A percentile compares a stretch with the other conserved stretches of the same genome.
Evolutionary conservation across 2,888 invertebrate genomes (phyloP).

Genomic region (Caenorhabditis drosophilae): DNA sequence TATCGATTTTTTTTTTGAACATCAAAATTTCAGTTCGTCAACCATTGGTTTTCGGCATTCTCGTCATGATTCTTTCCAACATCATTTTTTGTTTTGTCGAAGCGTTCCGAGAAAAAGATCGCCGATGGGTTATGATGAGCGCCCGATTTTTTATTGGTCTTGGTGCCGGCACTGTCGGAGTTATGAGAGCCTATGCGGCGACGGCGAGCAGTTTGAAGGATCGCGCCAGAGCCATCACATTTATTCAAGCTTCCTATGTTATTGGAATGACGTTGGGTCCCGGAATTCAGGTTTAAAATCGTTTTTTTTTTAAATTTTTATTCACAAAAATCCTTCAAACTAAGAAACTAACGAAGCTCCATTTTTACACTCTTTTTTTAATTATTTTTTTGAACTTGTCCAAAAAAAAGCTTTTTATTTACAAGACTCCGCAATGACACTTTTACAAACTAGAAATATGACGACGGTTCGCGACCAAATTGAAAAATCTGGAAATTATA

Average conservation of each 20-base stretch:
- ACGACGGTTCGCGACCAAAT: too few species aligned
- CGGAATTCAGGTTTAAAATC: conserved; percentile 47
- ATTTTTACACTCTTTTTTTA: too few species aligned
- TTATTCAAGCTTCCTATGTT: conserved; percentile 47
- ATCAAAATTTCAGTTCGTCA: conserved; percentile 42
- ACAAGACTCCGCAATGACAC: too few species aligned
- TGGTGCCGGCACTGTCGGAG: conserved; percentile 49
- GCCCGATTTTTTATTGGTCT: conserved; percentile 46
- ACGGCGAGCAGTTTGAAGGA: conserved; percentile 46
- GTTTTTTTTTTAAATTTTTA: too few species aligned
- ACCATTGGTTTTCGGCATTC: conserved; percentile 44
- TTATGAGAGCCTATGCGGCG: conserved; percentile 47
- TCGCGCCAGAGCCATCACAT: conserved; percentile 48
- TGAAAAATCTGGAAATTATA: too few species aligned
- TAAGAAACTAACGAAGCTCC: too few species aligned
- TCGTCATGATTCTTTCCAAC: conserved; percentile 47
- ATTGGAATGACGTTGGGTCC: conserved; percentile 52
- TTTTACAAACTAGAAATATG: too few species aligned
- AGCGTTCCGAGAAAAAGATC: conserved; percentile 28
- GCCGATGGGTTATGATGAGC: conserved; percentile 50
- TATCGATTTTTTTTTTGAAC: background rate
- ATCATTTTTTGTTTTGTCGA: conserved; percentile 53
- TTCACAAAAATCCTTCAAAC: too few species aligned
- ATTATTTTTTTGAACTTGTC: too few species aligned
- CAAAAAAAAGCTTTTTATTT: too few species aligned